Evolutionary conservation across 2,888 invertebrate genomes (phyloP), one percentile per base, ranked within the genome.

Genomic region (Sarcophaga subvicina): DNA sequence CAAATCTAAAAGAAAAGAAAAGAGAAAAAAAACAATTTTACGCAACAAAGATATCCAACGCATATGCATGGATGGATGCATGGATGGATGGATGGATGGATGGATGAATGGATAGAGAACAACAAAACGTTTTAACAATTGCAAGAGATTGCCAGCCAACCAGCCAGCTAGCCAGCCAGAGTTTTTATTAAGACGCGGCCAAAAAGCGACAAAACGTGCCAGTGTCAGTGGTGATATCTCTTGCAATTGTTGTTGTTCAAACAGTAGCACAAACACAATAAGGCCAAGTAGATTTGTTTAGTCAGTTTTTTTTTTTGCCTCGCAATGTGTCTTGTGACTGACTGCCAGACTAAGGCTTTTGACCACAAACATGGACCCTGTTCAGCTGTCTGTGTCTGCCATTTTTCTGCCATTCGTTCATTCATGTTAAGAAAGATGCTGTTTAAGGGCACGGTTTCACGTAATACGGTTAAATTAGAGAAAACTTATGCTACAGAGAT

Each of bases 261-360:
- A 85, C 84, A 82, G 87, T 87, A 87, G 87, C 86, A 84, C 84
- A 37, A 37, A 10, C 8, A 37, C 37, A 37, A 37, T 37, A 82
- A 87, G 87, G 87, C 87, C 84, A 87, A 87, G 81, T 79, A 79
- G 87, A 84, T 87, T 87, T 87, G 87, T 87, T 87, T 69, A 77
- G 71, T 83, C 6, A 27, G 27, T 37, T 37, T 37, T 6, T 37
- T 27, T 37, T 5, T 37, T 37, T 83, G 69, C 66, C 71, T 73
- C 73, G 62, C 64, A 66, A 71, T 79, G 0, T 14, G 54, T 54
- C 54, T 54, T 12, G 12, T 54, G 54, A 54, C 14, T 54, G 54
- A 54, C 54, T 54, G 37, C 37, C 37, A 8, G 10, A 37, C 37
- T 37, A 37, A 54, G n/a, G 64, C 62, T 76, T 66, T 59, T 76